Percentiles rank a stretch among this genome's conserved stretches.
Conservation (phyloP, 2,797 vertebrate species). For the Adelosebastes latens region DNA sequence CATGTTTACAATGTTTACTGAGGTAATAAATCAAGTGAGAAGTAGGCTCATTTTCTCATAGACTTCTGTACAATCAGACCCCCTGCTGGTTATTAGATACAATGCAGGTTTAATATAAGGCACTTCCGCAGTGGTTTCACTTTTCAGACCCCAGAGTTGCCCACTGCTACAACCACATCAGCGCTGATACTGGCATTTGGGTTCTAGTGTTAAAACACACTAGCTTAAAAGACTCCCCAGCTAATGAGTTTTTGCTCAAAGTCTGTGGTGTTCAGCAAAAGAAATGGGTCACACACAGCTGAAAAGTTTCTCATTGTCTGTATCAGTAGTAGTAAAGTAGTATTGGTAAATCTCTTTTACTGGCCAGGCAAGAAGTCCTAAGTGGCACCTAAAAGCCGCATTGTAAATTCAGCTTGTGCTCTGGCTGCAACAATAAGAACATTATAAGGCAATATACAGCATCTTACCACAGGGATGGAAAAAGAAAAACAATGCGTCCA, state of each 20-base stretch:
- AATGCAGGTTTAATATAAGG: too few relatives aligned
- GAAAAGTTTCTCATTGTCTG: neutral
- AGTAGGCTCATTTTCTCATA: too few relatives aligned
- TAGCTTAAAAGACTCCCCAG: neutral
- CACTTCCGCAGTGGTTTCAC: too few relatives aligned
- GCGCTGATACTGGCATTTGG: neutral
- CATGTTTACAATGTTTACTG: too few relatives aligned
- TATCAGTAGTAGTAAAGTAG: neutral
- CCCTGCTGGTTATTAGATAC: too few relatives aligned
- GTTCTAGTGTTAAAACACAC: neutral
- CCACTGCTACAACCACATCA: neutral
- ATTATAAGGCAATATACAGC: constrained; percentile 2
- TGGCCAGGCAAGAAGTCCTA: neutral
- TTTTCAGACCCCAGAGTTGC: too few relatives aligned
- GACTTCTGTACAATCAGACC: too few relatives aligned
- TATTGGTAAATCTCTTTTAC: constrained; percentile 7
- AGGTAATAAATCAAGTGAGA: too few relatives aligned
- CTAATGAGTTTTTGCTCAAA: neutral
- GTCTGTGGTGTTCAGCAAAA: neutral
- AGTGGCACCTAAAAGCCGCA: neutral
- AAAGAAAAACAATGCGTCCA: neutral
- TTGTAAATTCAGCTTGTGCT: neutral
- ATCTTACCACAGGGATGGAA: neutral
- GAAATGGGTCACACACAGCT: neutral
- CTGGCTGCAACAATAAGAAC: constrained; percentile 6